Conservation (phyloP, 2,113 vertebrate genomes). For the Apodemus speciosus region DNA sequence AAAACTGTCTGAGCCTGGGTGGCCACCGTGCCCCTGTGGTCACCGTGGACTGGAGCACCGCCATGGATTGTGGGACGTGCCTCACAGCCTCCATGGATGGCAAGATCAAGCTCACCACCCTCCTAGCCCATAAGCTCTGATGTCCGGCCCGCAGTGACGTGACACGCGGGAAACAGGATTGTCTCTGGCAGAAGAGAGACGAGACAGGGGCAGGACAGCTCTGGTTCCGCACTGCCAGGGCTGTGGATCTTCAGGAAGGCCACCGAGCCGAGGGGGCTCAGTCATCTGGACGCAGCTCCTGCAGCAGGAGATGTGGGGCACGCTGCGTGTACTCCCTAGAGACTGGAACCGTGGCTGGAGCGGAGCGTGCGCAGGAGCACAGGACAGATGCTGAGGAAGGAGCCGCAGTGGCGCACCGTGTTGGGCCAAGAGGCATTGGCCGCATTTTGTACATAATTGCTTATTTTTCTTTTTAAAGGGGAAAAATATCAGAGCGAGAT, state of each 20-base stretch:
- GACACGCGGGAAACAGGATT: neutral
- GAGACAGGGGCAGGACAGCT: neutral
- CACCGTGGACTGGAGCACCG: constrained; percentile 97
- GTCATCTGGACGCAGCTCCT: rapidly evolving
- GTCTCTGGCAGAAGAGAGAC: neutral
- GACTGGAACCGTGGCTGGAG: neutral
- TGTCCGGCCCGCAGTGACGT: rapidly evolving
- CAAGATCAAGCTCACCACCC: constrained; percentile 96
- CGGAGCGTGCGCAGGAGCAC: neutral
- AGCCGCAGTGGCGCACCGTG: neutral
- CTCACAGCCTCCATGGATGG: constrained; percentile 98
- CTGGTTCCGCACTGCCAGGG: neutral
- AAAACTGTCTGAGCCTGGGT: constrained; percentile 92
- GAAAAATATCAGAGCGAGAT: neutral
- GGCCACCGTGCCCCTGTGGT: constrained; percentile 97
- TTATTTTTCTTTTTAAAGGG: neutral
- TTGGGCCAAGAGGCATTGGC: neutral
- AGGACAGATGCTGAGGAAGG: neutral
- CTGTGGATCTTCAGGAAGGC: neutral
- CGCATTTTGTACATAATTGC: constrained; percentile 64
- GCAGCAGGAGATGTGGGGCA: rapidly evolving
- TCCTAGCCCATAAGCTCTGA: constrained; percentile 93
- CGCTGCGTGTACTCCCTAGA: neutral
- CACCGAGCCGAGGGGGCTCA: rapidly evolving
- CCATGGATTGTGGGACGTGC: constrained; percentile 97